Percentiles rank a stretch among this genome's conserved stretches.
Conservation (phyloP, 2,888 invertebrate species). For the Megastigmus dorsalis region DNA sequence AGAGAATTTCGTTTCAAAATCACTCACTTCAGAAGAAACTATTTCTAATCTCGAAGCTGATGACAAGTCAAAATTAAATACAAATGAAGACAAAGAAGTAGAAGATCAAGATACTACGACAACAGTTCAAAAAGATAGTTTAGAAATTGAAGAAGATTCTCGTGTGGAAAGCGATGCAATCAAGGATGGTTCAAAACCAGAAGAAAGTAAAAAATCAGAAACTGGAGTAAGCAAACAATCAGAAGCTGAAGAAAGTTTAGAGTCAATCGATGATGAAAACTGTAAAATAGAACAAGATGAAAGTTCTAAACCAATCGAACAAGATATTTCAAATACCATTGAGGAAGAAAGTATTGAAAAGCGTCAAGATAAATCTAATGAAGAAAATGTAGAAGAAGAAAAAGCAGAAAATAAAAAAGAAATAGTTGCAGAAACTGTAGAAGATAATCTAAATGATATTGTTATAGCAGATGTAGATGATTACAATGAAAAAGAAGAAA, state of each 20-base stretch:
- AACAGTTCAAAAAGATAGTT: neutral
- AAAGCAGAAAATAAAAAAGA: conserved; percentile 22
- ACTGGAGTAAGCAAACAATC: too few relatives aligned
- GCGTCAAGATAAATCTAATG: conserved; percentile 5
- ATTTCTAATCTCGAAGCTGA: neutral
- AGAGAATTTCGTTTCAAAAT: neutral
- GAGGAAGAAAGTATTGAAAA: conserved; percentile 5
- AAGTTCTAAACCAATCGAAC: neutral
- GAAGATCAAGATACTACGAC: neutral
- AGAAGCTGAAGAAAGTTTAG: neutral
- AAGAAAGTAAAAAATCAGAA: too few relatives aligned
- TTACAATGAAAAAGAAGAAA: conserved; percentile 25
- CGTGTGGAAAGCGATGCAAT: too few relatives aligned
- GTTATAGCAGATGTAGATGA: conserved; percentile 18
- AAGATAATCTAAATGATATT: conserved; percentile 1
- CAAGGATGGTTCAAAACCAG: too few relatives aligned
- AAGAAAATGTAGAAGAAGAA: neutral
- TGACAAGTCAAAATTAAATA: conserved; percentile 22
- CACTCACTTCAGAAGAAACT: neutral
- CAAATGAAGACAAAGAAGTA: conserved; percentile 1
- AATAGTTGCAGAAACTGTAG: conserved; percentile 30
- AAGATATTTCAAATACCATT: neutral
- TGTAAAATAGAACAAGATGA: neutral
- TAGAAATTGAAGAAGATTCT: neutral
- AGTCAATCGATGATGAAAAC: neutral